Evolutionary conservation across 2,797 vertebrate species (phyloP).

Genomic region (Falco rusticolus): DNA sequence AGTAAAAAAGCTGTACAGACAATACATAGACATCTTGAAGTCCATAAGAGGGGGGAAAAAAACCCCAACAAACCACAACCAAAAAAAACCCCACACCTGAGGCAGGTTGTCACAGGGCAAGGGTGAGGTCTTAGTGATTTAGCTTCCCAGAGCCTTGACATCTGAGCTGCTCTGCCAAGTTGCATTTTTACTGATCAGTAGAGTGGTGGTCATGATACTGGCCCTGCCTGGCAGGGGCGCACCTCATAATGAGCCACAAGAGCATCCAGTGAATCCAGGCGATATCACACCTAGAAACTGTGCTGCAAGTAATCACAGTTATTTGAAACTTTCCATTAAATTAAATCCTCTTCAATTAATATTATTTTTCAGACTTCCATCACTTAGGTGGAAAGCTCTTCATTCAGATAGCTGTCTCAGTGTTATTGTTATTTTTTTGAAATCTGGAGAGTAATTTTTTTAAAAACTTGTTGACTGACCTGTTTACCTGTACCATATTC

Average conservation of each 20-base stretch:
- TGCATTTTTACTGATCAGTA: background rate
- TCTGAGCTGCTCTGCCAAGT: background rate
- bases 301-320: background rate
- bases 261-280: background rate
- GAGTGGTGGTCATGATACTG: background rate
- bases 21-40: background rate
- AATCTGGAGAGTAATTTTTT: background rate
- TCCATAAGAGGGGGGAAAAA: background rate
- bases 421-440: background rate
- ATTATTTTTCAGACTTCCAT: background rate
- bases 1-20: background rate
- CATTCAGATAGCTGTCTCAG: background rate
- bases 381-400: background rate
- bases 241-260: too few relatives aligned
- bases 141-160: background rate
- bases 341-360: background rate
- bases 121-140: background rate
- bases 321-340: background rate
- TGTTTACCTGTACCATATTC: background rate
- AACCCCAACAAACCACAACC: background rate
- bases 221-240: too few relatives aligned
- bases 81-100: too few relatives aligned
- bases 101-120: rapidly evolving
- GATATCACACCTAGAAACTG: background rate
- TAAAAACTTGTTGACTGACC: background rate